Evolutionary conservation across 1,140 invertebrate species (phyloP).

Genomic region (Condylostylus longicornis): DNA sequence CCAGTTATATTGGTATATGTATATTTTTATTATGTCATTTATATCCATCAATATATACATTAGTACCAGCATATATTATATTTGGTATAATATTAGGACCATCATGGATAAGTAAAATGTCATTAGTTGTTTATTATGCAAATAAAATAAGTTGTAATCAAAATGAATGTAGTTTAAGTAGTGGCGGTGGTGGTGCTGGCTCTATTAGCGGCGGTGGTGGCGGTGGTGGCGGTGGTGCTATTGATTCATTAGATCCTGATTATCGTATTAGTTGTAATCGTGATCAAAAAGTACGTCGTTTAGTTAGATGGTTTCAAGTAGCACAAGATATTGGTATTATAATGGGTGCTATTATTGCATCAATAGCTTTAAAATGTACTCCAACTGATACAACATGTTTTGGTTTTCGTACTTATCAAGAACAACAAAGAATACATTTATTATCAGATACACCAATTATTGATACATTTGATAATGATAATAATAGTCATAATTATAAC

Average conservation of each 20-base stretch:
- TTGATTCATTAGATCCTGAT: conserved; percentile 28
- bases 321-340: conserved; percentile 40
- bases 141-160: conserved; percentile 40
- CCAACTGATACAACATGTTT: conserved; percentile 21
- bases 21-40: conserved; percentile 42
- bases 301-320: conserved; percentile 32
- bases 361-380: conserved; percentile 34
- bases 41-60: conserved; percentile 43
- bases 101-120: conserved; percentile 36
- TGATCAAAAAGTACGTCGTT: conserved; percentile 27
- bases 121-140: conserved; percentile 42
- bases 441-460: neutral
- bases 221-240: conserved; percentile 39
- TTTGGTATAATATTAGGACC: conserved; percentile 40
- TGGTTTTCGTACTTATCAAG: conserved; percentile 4
- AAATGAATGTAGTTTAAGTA: conserved; percentile 15
- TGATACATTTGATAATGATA: too few species aligned
- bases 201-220: too few species aligned
- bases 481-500: too few species aligned
- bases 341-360: conserved; percentile 35
- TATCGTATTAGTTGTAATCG: conserved; percentile 31
- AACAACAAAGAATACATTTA: conserved; percentile 4
- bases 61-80: conserved; percentile 41
- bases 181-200: conserved; percentile 34
- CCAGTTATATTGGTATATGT: conserved; percentile 35